Base-by-base conservation (phyloP, 2,113 vertebrate genomes). In the Dascyllus trimaculatus region DNA sequence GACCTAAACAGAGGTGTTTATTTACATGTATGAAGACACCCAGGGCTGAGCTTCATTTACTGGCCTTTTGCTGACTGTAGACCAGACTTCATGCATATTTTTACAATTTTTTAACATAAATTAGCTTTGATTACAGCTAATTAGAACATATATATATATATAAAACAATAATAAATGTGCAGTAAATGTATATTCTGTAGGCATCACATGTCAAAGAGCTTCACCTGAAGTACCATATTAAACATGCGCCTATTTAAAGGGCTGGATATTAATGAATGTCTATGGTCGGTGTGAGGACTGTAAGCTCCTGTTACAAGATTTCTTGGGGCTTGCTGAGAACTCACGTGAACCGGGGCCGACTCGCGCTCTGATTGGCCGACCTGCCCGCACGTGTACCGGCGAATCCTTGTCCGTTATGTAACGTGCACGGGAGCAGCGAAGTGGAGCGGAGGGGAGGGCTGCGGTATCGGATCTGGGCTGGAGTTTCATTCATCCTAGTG, bases 351-450 rank as follows among this genome's bases (percentile, higher is more conserved):
- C 1, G 40, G 1, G 9, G 24, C 35, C 22, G 51, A 24, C 62
- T 69, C 64, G 43, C 21, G 1, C 18, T 26, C 65, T 71, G 68
- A 91, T 88, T 89, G 91, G 87, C 67, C 38, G 46, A 4, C 9
- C n/a, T 21, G 15, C 1, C 54, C 1, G 85, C 92, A 92, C 91
- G 90, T 94, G 93, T 85, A 75, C 63, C 70, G 43, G 71, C 58
- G 58, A 80, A 56, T 78, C 38, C 48, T 21, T 0, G 60, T 65
- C 68, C 52, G 25, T 90, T 91, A 88, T 66, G 82, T 88, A 88
- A 92, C 65, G 79, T 70, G 72, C 43, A 32, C 3, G 11, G 35
- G 51, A 54, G 53, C 19, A 40, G 3, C 0, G 3, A 35, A 46
- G 7, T 0, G 24, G 61, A 53, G 43, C 1, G 56, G 21, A 19